Evolutionary conservation across 2,888 invertebrate species (phyloP).

Genomic region (Dascillus cervinus): DNA sequence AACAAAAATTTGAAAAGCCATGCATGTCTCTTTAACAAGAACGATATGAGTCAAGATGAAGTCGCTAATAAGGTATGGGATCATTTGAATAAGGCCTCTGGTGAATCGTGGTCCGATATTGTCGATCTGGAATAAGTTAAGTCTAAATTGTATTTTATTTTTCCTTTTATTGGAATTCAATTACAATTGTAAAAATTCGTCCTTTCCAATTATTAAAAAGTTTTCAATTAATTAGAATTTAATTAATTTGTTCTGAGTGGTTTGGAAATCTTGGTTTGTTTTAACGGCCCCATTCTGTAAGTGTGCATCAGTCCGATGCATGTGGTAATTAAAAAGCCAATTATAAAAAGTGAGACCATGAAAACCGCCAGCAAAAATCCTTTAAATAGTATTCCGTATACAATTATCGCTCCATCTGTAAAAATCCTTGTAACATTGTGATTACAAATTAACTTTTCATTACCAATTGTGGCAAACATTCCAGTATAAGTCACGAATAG

Average conservation of each 20-base stretch:
- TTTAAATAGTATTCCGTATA: constrained; percentile 6
- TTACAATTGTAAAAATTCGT: not conserved
- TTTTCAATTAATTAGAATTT: too few species aligned
- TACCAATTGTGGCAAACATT: constrained; percentile 6
- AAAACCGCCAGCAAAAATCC: constrained; percentile 8
- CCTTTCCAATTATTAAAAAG: too few species aligned
- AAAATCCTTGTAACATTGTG: not conserved
- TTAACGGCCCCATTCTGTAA: constrained; percentile 4
- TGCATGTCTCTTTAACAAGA: not conserved
- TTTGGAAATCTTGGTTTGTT: too few species aligned
- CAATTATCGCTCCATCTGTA: constrained; percentile 4
- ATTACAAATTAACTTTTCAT: not conserved
- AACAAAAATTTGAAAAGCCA: not conserved
- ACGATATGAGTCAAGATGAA: not conserved
- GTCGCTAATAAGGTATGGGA: not conserved
- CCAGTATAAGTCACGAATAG: constrained; percentile 4
- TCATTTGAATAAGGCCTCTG: not conserved
- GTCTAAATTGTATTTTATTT: too few species aligned
- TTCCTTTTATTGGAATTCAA: not conserved
- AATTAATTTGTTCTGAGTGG: too few species aligned
- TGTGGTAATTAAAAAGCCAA: constrained; percentile 5
- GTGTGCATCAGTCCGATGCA: constrained; percentile 6
- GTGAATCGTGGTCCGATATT: not conserved
- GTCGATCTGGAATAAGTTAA: not conserved
- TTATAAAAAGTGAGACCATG: constrained; percentile 1